These are phyloP conservation scores for Brassicogethes aeneus DNA, from an alignment of 2,888 invertebrate genomes.

Conservation along the genomic window DNA sequence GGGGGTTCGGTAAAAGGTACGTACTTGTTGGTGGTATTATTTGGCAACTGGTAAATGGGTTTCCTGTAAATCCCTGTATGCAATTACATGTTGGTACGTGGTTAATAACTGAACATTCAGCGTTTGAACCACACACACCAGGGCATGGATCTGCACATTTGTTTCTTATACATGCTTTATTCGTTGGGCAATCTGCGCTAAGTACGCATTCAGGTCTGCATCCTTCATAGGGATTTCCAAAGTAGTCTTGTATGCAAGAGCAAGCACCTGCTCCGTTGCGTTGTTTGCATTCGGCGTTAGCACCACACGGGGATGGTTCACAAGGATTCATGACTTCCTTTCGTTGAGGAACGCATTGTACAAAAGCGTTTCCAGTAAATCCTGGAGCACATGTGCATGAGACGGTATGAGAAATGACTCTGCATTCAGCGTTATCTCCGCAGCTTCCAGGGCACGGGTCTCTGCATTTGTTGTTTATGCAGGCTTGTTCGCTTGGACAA, in stretches of 20 bases:
- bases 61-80: constrained; percentile 59
- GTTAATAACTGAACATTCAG: constrained; percentile 75
- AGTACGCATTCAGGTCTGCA: constrained; percentile 82
- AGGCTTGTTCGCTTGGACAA: constrained; percentile 67
- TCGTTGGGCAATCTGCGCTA: constrained; percentile 75
- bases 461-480: constrained; percentile 69
- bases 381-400: constrained; percentile 70
- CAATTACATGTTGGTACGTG: constrained; percentile 84
- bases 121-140: constrained; percentile 73
- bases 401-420: constrained; percentile 70
- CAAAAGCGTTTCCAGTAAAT: constrained; percentile 74
- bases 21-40: constrained; percentile 26
- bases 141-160: constrained; percentile 83
- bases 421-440: constrained; percentile 70
- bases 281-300: constrained; percentile 71
- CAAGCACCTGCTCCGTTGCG: constrained; percentile 73
- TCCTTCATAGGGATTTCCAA: constrained; percentile 78
- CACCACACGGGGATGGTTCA: constrained; percentile 79
- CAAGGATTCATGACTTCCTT: constrained; percentile 61
- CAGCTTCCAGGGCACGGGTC: constrained; percentile 80
- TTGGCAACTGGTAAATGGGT: constrained; percentile 56
- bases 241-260: constrained; percentile 69
- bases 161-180: constrained; percentile 72
- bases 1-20: constrained; percentile 7
- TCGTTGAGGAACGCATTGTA: constrained; percentile 58